Conservation (phyloP, 2,113 vertebrate genomes). For the Gobius niger region DNA sequence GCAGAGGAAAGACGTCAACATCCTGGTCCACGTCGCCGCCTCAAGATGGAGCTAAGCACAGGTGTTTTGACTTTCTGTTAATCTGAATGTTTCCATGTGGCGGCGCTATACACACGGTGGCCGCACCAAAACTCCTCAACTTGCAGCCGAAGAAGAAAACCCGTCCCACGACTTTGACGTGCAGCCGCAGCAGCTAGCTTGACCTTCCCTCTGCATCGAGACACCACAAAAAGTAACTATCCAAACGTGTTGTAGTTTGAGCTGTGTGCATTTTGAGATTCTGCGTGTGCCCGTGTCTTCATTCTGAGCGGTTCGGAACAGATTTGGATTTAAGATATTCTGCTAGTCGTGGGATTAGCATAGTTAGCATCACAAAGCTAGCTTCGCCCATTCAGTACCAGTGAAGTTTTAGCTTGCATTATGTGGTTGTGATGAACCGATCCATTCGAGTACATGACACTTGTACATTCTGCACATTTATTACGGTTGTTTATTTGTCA, state of each 20-base stretch:
- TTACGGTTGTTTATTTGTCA: neutral
- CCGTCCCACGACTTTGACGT: conserved; percentile 60
- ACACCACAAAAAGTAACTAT: conserved; percentile 34
- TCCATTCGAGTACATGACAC: no score
- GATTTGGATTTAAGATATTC: fast-evolving
- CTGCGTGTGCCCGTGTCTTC: fast-evolving
- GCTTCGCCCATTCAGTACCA: no score
- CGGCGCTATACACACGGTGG: conserved; percentile 14
- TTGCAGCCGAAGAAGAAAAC: conserved; percentile 42
- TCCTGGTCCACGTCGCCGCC: neutral
- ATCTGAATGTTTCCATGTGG: conserved; percentile 14
- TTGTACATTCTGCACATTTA: neutral
- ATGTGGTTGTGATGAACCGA: no score
- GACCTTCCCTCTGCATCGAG: conserved; percentile 55
- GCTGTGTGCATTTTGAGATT: fast-evolving
- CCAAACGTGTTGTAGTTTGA: fast-evolving
- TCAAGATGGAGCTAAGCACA: conserved; percentile 24
- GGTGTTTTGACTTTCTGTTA: neutral
- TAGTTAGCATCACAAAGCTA: neutral
- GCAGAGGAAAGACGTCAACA: neutral
- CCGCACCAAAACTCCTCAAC: neutral
- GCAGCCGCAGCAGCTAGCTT: conserved; percentile 16
- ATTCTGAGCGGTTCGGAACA: neutral
- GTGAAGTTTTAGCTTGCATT: no score
- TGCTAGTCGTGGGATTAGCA: neutral